These are phyloP conservation scores for Montipora capitata DNA, from an alignment of 92 coral and sea anemone genomes.

Conservation along the genomic window DNA sequence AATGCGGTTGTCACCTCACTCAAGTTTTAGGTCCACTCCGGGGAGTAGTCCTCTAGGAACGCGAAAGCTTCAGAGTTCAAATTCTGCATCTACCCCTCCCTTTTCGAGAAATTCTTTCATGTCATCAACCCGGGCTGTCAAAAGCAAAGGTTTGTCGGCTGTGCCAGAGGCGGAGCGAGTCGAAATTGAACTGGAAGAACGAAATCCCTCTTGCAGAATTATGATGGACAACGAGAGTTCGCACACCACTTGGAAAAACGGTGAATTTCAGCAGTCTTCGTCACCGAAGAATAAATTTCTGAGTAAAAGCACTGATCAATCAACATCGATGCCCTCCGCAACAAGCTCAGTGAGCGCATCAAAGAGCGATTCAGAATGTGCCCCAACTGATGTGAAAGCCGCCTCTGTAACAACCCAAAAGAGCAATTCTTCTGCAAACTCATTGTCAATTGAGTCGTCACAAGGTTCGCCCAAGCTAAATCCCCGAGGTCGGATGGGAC, in stretches of 20 bases:
- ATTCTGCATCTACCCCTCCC: slow-evolving; percentile 17
- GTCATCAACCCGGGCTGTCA: background rate
- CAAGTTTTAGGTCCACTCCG: slow-evolving; percentile 50
- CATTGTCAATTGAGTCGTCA: slow-evolving; percentile 79
- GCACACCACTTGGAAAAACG: background rate
- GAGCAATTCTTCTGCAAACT: slow-evolving; percentile 64
- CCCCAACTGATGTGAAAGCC: slow-evolving; percentile 38
- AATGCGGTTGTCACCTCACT: slow-evolving; percentile 34
- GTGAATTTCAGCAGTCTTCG: slow-evolving; percentile 13
- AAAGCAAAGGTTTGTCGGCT: slow-evolving; percentile 16
- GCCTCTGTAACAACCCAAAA: slow-evolving; percentile 40
- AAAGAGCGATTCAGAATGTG: slow-evolving; percentile 23
- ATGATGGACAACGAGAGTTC: background rate
- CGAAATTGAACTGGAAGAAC: slow-evolving; percentile 46
- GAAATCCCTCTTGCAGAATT: slow-evolving; percentile 26
- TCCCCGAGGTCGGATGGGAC: slow-evolving; percentile 91
- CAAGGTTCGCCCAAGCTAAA: slow-evolving; percentile 77
- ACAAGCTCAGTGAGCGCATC: background rate
- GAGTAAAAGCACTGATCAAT: background rate
- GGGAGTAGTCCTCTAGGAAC: slow-evolving; percentile 46
- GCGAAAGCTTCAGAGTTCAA: slow-evolving; percentile 23
- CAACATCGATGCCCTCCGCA: background rate
- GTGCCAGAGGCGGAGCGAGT: slow-evolving; percentile 34
- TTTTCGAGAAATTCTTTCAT: slow-evolving; percentile 46
- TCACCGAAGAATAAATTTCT: background rate